Base-by-base conservation (phyloP, 2,888 invertebrate species). In the Octodonta nipae region DNA sequence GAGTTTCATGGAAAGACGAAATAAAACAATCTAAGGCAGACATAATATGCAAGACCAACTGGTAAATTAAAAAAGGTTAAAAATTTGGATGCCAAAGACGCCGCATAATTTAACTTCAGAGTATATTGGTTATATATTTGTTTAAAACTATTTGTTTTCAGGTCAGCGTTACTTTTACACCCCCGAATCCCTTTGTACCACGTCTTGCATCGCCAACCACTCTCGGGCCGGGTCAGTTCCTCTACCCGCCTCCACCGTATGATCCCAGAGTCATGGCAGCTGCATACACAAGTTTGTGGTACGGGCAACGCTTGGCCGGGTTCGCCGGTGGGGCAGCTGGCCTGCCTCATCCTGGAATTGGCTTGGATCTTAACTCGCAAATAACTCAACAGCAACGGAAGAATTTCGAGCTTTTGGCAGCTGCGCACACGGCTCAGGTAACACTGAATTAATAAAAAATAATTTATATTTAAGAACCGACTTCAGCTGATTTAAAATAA, bases 121-220 rank as follows among this genome's bases (percentile, higher is more conserved):
- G 20, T 20, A 20, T 20, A 20, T 7, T n/a, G n/a, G n/a, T 20
- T 20, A 7, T 7, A 3, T 22, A 2, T 22, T 22, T 4, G 3
- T 22, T 22, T 3, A 22, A n/a, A 13, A 8, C 8, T 13, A 11
- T 14, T 20, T 32, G 16, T n/a, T 38, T 40, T 20, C 29, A 40
- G 40, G 28, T 34, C 12, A 60, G 55, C 35, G 41, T 62, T 28
- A 61, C 52, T 36, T 63, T 59, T 39, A 62, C 61, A 1, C 61
- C 61, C 3, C 49, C 62, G 10, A 63, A 63, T 45, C 63, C 63
- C 4, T 63, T 61, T 36, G 54, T 63, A 11, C 61, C 63, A 11
- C 60, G 62, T 40, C 44, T 63, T 35, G 36, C 56, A 4, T 56
- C 59, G 20, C 59, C 61, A 5, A 59, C 58, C 3, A 28, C 38